These are phyloP conservation scores for Podilymbus podiceps DNA, from an alignment of 2,113 vertebrate species.

Conservation along the genomic window DNA sequence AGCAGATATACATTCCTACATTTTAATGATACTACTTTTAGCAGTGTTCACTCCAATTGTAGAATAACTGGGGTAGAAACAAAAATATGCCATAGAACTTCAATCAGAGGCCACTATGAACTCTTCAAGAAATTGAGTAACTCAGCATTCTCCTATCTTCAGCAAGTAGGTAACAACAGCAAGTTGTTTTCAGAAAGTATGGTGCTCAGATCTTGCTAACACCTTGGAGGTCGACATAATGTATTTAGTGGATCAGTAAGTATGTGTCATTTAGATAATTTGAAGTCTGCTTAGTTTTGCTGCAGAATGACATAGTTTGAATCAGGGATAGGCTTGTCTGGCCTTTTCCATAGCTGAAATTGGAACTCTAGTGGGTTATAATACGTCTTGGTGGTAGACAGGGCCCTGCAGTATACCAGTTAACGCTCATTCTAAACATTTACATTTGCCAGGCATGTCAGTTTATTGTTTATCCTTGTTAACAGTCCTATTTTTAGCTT, in stretches of 20 bases:
- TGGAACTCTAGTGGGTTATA: neutral
- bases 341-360: neutral
- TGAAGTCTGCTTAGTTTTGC: neutral
- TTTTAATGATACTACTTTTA: neutral
- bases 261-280: neutral
- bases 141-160: neutral
- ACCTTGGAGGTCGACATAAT: neutral
- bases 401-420: neutral
- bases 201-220: neutral
- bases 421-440: neutral
- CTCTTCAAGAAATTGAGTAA: neutral
- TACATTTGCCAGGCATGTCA: neutral
- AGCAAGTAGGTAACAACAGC: neutral
- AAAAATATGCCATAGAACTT: neutral
- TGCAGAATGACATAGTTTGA: slow-evolving; percentile 17
- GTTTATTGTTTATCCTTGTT: neutral
- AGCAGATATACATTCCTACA: neutral
- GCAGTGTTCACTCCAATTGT: neutral
- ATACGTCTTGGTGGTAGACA: neutral
- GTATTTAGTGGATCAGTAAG: neutral
- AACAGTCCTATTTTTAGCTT: neutral
- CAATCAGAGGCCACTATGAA: neutral
- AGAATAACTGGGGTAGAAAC: neutral
- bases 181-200: neutral
- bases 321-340: neutral